These are phyloP conservation scores for Chaitophorus viminalis DNA, from an alignment of 2,888 invertebrate genomes.

Conservation along the genomic window DNA sequence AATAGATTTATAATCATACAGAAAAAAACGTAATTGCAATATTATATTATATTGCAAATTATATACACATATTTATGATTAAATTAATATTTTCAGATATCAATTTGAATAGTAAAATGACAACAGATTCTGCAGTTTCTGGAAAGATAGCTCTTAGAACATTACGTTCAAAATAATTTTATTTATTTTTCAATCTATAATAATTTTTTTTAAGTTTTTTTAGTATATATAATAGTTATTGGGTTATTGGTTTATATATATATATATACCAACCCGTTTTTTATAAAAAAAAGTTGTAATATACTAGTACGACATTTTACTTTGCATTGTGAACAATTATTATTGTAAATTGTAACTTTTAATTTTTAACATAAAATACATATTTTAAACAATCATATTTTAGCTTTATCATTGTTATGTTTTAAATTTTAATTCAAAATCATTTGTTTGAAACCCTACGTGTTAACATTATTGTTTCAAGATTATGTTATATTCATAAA, in stretches of 20 bases:
- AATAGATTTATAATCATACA: no score
- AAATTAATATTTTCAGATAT: constrained; percentile 15
- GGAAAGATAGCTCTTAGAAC: constrained; percentile 33
- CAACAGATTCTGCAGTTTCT: neutral
- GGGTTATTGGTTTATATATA: no score
- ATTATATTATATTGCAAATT: no score
- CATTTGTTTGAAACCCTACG: no score
- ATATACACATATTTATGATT: no score
- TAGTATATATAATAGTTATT: neutral
- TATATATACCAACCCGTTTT: neutral
- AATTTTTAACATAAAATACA: neutral
- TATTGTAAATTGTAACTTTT: neutral
- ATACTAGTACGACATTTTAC: neutral
- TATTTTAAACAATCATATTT: neutral
- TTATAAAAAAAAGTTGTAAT: neutral
- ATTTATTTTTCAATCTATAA: neutral
- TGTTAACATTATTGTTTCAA: no score
- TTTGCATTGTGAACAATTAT: neutral
- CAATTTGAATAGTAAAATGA: constrained; percentile 8
- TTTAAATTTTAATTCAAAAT: neutral
- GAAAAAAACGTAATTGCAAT: no score
- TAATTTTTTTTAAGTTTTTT: neutral
- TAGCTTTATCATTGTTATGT: neutral
- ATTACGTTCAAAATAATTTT: constrained; percentile 7
- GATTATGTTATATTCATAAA: no score